Base-by-base conservation (phyloP, 2,797 vertebrate genomes). In the Momotus momota region DNA sequence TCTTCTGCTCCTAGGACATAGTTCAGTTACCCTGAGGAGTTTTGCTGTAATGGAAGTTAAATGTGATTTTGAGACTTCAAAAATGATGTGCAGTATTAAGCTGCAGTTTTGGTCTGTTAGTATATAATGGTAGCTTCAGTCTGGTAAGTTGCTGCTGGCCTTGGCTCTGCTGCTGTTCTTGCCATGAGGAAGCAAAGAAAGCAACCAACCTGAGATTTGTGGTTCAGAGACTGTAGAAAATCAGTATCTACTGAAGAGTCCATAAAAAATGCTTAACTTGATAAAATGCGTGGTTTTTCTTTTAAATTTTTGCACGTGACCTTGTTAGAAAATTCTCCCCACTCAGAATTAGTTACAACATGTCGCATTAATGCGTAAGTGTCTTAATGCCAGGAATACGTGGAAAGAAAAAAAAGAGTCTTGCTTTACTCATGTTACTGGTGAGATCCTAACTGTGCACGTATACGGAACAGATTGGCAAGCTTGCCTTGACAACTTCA, bases 1-100 rank as follows among this genome's bases (percentile, higher is more conserved):
- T 9, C 18, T 3, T 23, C 40, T 0, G 1, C 7, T 85, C 33
- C 21, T 25, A 25, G 38, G 58, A n/a, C 2, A 1, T 31, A 17
- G 21, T 23, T 74, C 26, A 29, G 43, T 2, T 83, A 7, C 25
- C 25, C 67, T 62, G 43, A 54, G 49, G 46, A 35, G 19, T 41
- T 74, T 60, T 65, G 22, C 38, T 69, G 14, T 58, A 43, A 13
- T 8, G 14, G 43, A 70, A 46, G 26, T 55, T 60, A 27, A 83
- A 70, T 23, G 46, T 27, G 22, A 5, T 35, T 75, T 58, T 57
- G 33, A n/a, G 43, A 25, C 22, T 51, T 81, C 1, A 54, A 9
- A 79, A 66, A 22, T 3, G 2, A 29, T 8, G 2, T 62, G 8
- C 23, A 25, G 3, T 27, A 11, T 40, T 43, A 14, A 58, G 16